These are phyloP conservation scores for Drosophila tristis DNA, from an alignment of 1,140 invertebrate species.

Conservation along the genomic window DNA sequence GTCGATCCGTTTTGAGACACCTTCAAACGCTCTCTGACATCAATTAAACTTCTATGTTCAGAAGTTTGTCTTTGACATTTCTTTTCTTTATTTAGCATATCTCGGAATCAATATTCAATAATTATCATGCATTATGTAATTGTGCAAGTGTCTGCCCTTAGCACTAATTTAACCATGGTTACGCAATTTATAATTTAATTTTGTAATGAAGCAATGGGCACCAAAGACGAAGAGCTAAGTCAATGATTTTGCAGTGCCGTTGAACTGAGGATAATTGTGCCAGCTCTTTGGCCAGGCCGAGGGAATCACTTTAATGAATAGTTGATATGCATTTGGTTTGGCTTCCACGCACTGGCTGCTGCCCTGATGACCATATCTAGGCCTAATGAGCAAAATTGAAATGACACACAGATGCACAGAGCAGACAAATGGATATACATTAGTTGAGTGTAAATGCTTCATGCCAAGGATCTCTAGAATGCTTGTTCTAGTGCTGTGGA, in stretches of 20 bases:
- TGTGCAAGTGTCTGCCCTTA: too few species aligned
- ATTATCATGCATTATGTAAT: too few species aligned
- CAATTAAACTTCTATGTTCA: too few species aligned
- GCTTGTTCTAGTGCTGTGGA: conserved; percentile 6
- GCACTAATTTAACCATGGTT: too few species aligned
- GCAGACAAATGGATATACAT: conserved; percentile 31
- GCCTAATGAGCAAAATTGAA: conserved; percentile 54
- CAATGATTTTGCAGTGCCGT: conserved; percentile 14
- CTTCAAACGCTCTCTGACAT: too few species aligned
- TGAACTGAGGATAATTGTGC: conserved; percentile 20
- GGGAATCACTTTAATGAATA: conserved; percentile 21
- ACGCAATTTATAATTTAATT: conserved; percentile 38
- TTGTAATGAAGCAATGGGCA: conserved; percentile 12
- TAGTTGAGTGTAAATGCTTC: conserved; percentile 21
- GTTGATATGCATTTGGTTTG: conserved; percentile 16
- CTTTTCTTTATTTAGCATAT: too few species aligned
- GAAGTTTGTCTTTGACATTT: too few species aligned
- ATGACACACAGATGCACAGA: conserved; percentile 13
- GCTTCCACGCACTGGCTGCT: conserved; percentile 5
- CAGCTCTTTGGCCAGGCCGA: neutral
- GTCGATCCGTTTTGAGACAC: too few species aligned
- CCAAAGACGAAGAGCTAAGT: neutral
- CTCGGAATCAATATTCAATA: too few species aligned
- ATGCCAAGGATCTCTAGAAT: neutral
- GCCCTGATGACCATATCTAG: conserved; percentile 33